A percentile compares a stretch with the other conserved stretches of the same genome.
Evolutionary conservation across 1,140 invertebrate species (phyloP).

Genomic region (Homarus americanus): DNA sequence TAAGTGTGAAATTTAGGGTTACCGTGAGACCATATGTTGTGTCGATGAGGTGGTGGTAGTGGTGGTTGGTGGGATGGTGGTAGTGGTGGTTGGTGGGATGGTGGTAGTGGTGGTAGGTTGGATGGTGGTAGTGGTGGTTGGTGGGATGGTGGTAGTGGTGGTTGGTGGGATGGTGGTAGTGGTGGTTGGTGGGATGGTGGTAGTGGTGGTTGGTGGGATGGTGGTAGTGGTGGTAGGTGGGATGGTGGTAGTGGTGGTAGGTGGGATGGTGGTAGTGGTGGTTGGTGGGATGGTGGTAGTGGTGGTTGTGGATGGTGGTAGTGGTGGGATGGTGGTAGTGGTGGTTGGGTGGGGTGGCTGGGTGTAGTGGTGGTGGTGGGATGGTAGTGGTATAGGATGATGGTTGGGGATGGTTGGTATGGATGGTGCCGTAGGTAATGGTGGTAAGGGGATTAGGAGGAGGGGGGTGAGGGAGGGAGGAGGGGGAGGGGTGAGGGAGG

Average conservation of each 20-base stretch:
- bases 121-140: no score
- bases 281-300: neutral
- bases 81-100: no score
- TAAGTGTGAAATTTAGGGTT: conserved; percentile 15
- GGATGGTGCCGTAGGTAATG: neutral
- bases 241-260: neutral
- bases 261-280: neutral
- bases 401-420: neutral
- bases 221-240: neutral
- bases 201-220: neutral
- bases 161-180: neutral
- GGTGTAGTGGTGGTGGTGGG: no score
- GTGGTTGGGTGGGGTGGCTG: no score
- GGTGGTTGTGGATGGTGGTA: neutral
- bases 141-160: neutral
- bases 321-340: neutral
- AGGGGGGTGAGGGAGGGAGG: conserved; percentile 1
- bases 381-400: no score
- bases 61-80: no score
- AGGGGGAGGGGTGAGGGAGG: neutral
- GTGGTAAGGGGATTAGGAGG: neutral
- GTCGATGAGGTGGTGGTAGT: neutral
- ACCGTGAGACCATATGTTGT: neutral
- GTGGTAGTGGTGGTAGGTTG: no score
- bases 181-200: neutral